A percentile compares a stretch with the other conserved stretches of the same genome.
phyloP scores from a whole-genome alignment of 2,888 invertebrate species.

The Heteromyza rotundicornis region DNA sequence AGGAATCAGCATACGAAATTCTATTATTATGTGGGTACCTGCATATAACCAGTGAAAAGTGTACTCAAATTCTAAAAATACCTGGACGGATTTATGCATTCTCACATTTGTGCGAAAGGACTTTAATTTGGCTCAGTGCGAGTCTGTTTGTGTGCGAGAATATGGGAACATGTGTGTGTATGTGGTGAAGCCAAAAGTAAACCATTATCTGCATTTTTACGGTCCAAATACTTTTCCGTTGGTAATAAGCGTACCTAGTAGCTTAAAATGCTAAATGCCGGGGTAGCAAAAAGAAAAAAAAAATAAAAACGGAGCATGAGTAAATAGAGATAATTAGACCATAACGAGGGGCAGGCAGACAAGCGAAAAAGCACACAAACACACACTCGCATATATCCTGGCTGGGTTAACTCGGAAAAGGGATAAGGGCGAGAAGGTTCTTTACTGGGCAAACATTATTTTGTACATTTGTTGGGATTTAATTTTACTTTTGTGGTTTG shows the following conservation, averaged over 20 bases:
- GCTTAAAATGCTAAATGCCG: not conserved
- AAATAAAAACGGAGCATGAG: not conserved
- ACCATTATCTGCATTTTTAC: conserved; percentile 22
- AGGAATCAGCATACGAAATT: no score
- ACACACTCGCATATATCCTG: not conserved
- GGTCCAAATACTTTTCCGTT: conserved; percentile 21
- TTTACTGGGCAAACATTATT: not conserved
- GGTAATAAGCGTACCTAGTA: not conserved
- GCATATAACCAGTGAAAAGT: no score
- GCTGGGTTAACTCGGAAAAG: no score
- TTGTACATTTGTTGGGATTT: not conserved
- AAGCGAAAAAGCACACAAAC: not conserved
- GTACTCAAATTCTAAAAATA: no score
- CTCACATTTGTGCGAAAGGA: no score
- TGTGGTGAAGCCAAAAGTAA: not conserved
- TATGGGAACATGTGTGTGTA: no score
- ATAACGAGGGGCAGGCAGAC: conserved; percentile 3
- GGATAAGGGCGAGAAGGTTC: not conserved
- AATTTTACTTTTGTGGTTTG: not conserved
- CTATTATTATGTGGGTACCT: no score
- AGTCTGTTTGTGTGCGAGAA: no score
- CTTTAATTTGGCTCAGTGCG: no score
- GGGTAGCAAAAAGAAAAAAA: not conserved
- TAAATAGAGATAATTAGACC: conserved; percentile 2
- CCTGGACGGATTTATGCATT: no score